phyloP scores from a whole-genome alignment of 1,140 invertebrate genomes.

The Drosophila repletoides region DNA sequence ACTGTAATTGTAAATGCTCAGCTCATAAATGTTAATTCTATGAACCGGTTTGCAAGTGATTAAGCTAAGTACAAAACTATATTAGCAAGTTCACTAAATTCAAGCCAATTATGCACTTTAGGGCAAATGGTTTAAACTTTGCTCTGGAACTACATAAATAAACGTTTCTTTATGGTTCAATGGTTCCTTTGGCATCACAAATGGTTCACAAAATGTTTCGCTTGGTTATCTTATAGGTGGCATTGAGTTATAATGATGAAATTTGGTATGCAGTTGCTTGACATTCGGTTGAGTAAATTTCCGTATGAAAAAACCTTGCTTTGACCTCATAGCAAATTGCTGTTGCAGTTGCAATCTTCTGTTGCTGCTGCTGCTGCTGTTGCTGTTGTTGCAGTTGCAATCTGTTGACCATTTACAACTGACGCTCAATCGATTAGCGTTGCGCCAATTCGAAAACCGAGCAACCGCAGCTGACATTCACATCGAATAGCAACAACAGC shows the following conservation, averaged over 20 bases:
- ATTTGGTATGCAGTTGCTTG: neutral
- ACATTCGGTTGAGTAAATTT: neutral
- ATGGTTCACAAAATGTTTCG: neutral
- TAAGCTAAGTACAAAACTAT: no score
- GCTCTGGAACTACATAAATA: no score
- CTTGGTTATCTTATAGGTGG: neutral
- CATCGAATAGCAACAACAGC: conserved; percentile 2
- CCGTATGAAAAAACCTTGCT: neutral
- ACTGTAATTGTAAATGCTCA: no score
- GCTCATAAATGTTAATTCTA: no score
- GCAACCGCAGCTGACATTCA: conserved; percentile 34
- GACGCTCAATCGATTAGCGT: conserved; percentile 47
- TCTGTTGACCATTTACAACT: conserved; percentile 27
- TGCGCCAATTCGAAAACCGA: conserved; percentile 29
- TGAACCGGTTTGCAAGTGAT: no score
- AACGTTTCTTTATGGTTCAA: no score
- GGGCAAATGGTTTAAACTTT: no score
- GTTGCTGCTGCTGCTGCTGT: neutral
- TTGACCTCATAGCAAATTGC: conserved; percentile 16
- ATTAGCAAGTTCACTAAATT: no score
- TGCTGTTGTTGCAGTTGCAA: neutral
- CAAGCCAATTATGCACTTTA: no score
- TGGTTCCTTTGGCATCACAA: no score
- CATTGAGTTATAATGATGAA: conserved; percentile 2
- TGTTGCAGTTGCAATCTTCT: neutral